phyloP scores from a whole-genome alignment of 2,113 vertebrate species.

The Anser cygnoides region DNA sequence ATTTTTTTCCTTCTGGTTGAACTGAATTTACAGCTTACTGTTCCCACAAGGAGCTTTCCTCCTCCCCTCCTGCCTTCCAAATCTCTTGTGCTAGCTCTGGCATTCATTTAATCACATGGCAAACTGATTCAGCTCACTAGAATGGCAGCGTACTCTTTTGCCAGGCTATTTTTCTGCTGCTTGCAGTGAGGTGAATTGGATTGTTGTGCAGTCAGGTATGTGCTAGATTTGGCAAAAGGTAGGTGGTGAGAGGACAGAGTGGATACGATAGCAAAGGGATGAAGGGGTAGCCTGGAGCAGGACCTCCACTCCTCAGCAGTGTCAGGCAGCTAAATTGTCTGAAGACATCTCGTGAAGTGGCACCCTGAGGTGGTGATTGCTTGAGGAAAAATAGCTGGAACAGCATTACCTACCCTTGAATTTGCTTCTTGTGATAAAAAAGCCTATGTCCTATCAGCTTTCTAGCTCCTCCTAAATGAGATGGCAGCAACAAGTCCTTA shows the following conservation, averaged over 20 bases:
- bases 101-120: background rate
- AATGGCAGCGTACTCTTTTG: background rate
- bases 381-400: background rate
- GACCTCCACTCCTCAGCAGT: background rate
- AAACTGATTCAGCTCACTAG: slow-evolving; percentile 32
- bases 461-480: background rate
- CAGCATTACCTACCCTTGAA: background rate
- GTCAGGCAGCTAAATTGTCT: background rate
- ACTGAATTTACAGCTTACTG: slow-evolving; percentile 43
- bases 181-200: slow-evolving; percentile 15
- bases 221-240: slow-evolving; percentile 35
- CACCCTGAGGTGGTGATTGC: background rate
- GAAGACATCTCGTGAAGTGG: background rate
- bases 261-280: background rate
- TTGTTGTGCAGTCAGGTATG: slow-evolving; percentile 46
- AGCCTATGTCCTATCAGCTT: background rate
- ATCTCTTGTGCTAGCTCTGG: slow-evolving; percentile 23
- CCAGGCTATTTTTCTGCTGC: slow-evolving; percentile 19
- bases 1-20: background rate
- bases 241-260: background rate
- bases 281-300: background rate
- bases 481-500: background rate
- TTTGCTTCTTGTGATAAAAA: background rate
- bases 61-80: slow-evolving; percentile 1
- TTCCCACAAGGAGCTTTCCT: slow-evolving; percentile 5